phyloP scores from a whole-genome alignment of 1,140 invertebrate genomes.

The Argopecten irradians region DNA sequence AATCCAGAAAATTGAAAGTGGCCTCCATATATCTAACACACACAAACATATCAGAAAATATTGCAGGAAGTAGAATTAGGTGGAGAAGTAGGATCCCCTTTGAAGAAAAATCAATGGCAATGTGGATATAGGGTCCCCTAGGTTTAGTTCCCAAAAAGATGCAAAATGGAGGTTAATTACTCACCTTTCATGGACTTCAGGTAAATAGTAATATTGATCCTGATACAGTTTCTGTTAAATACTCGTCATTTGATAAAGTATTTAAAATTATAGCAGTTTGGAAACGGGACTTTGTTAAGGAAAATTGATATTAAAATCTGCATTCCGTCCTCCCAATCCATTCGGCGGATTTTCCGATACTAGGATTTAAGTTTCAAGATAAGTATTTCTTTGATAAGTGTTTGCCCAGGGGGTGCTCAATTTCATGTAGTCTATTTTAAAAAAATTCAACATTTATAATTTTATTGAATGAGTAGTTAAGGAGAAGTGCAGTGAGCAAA shows the following conservation, averaged over 20 bases:
- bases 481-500: too few relatives aligned
- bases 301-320: too few relatives aligned
- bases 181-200: constrained; percentile 13
- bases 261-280: too few relatives aligned
- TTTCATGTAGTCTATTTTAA: too few relatives aligned
- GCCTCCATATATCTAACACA: background rate
- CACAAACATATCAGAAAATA: background rate
- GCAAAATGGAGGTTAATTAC: background rate
- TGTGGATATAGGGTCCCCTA: background rate
- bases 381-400: too few relatives aligned
- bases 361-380: too few relatives aligned
- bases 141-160: background rate
- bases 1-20: background rate
- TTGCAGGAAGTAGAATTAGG: background rate
- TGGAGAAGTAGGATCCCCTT: background rate
- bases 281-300: too few relatives aligned
- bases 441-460: too few relatives aligned
- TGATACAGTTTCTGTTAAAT: background rate
- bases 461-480: too few relatives aligned
- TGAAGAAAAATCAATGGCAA: background rate
- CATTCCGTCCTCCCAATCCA: too few relatives aligned
- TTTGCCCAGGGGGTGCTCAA: too few relatives aligned
- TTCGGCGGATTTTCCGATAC: too few relatives aligned
- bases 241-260: constrained; percentile 14
- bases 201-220: background rate